A percentile compares a stretch with the other conserved stretches of the same genome.
phyloP scores from a whole-genome alignment of 2,113 vertebrate genomes.

The Solenodon paradoxus region DNA sequence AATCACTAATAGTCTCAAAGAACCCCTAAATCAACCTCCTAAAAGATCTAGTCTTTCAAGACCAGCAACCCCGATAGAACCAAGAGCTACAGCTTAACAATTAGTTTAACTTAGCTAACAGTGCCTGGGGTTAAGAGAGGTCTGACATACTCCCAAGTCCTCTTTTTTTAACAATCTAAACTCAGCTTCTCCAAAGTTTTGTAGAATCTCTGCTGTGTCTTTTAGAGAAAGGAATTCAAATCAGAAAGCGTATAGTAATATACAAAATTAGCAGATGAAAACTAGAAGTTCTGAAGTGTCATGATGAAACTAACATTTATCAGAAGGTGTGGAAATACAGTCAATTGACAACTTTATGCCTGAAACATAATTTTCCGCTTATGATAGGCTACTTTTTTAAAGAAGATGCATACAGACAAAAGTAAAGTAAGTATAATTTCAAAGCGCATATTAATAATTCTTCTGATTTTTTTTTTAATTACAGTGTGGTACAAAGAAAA shows the following conservation, averaged over 20 bases:
- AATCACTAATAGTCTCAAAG: background rate
- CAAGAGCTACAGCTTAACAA: background rate
- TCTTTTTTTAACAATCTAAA: background rate
- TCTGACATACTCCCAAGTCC: background rate
- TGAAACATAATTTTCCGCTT: background rate
- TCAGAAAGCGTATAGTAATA: background rate
- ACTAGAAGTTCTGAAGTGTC: background rate
- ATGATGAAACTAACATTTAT: background rate
- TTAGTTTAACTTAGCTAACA: background rate
- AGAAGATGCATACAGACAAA: background rate
- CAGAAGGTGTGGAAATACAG: background rate
- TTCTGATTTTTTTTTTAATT: background rate
- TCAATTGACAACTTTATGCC: background rate
- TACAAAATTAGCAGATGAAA: background rate
- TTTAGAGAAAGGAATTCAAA: background rate
- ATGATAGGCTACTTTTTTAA: background rate
- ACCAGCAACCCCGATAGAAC: background rate
- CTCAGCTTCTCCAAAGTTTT: background rate
- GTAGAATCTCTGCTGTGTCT: background rate
- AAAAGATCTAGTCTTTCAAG: background rate
- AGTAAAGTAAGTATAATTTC: background rate
- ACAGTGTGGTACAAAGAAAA: background rate
- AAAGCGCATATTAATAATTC: background rate
- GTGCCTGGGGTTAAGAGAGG: background rate
- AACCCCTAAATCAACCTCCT: background rate